Percentiles rank a stretch among this genome's conserved stretches.
Evolutionary conservation across 2,797 vertebrate genomes (phyloP).

Genomic region (Gymnothorax reevesii): DNA sequence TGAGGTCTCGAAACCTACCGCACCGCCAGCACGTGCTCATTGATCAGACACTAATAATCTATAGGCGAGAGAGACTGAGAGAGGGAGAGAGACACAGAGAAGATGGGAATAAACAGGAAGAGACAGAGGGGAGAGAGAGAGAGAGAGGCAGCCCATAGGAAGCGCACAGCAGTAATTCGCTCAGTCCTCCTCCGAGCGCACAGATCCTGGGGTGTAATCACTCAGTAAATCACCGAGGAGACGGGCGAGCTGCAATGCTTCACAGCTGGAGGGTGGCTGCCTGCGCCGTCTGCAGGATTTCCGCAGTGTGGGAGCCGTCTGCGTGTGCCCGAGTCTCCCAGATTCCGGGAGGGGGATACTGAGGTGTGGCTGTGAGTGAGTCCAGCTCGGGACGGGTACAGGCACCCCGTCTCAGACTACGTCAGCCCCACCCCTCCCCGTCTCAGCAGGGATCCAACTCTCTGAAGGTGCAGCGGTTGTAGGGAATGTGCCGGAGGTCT

Average conservation of each 20-base stretch:
- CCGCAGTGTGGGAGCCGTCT: not conserved
- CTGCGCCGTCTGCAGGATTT: slow-evolving; percentile 14
- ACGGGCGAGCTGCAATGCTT: slow-evolving; percentile 1
- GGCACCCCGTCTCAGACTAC: not conserved
- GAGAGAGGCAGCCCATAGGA: not conserved
- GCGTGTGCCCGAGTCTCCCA: not conserved
- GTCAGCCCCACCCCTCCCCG: not conserved
- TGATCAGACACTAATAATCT: not conserved
- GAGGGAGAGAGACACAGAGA: not conserved
- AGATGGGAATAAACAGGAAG: too few relatives aligned
- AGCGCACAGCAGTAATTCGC: not conserved
- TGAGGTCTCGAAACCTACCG: not conserved
- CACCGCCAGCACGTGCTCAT: not conserved
- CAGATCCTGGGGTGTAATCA: slow-evolving; percentile 17
- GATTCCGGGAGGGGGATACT: not conserved
- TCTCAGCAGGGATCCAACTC: not conserved
- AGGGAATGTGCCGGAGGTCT: not conserved
- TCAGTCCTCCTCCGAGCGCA: not conserved
- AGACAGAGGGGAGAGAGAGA: not conserved
- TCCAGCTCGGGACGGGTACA: not conserved
- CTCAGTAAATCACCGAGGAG: slow-evolving; percentile 7
- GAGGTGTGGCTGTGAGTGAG: not conserved
- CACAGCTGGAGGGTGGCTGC: slow-evolving; percentile 25
- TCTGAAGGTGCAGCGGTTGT: not conserved
- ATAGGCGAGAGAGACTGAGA: not conserved